Conservation (phyloP, 2,113 vertebrate species). For the Progne subis region DNA sequence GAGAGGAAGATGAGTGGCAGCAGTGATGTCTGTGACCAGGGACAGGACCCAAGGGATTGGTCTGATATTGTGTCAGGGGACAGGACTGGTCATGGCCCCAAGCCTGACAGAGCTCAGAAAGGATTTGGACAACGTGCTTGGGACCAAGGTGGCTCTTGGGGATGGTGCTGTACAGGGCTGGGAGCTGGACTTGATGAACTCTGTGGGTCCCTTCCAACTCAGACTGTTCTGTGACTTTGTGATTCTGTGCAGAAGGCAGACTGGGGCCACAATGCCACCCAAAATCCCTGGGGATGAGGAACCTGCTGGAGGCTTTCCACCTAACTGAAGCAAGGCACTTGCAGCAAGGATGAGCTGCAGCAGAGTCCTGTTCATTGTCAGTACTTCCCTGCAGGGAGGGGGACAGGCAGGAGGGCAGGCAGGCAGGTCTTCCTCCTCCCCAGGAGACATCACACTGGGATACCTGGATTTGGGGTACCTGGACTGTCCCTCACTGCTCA, state of each 20-base stretch:
- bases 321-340: not conserved
- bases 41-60: not conserved
- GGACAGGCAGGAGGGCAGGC: not conserved
- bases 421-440: not conserved
- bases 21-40: not conserved
- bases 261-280: not conserved
- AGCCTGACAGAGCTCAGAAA: not conserved
- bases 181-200: not conserved
- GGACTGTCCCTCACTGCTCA: not conserved
- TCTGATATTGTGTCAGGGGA: not conserved
- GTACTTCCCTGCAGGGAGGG: not conserved
- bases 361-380: not conserved
- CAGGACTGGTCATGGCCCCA: not conserved
- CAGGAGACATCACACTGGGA: not conserved
- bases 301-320: not conserved
- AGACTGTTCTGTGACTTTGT: not conserved
- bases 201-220: not conserved
- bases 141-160: not conserved
- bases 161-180: not conserved
- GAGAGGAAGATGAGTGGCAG: not conserved
- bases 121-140: not conserved
- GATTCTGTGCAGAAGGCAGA: not conserved
- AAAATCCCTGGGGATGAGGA: not conserved
- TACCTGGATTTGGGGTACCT: not conserved
- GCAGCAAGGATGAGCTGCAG: not conserved